A percentile compares a stretch with the other conserved stretches of the same genome.
Conservation (phyloP, 2,113 vertebrate genomes). For the Tupaia chinensis region DNA sequence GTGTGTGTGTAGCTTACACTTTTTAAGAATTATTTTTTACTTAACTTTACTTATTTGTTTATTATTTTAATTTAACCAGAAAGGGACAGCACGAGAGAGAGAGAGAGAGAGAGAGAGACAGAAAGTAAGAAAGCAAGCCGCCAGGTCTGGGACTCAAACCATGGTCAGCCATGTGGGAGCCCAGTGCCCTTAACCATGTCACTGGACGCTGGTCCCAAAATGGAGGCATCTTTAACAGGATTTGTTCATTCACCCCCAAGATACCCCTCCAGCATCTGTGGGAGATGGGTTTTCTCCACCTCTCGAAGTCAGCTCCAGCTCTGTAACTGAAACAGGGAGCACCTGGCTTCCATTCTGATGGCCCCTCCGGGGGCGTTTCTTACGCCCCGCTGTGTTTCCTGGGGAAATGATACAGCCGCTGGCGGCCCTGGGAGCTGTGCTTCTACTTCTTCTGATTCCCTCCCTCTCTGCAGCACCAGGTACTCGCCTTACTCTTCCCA, state of each 20-base stretch:
- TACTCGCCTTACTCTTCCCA: not conserved
- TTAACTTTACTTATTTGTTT: too few relatives aligned
- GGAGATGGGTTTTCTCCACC: not conserved
- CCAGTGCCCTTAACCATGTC: too few relatives aligned
- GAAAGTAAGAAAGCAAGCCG: too few relatives aligned
- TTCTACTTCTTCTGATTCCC: not conserved
- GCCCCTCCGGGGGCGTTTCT: rapidly evolving
- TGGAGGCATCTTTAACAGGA: not conserved
- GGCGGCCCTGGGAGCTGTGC: not conserved
- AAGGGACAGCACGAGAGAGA: too few relatives aligned
- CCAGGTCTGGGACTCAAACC: too few relatives aligned
- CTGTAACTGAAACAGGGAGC: not conserved
- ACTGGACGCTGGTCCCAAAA: not conserved
- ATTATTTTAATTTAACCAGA: too few relatives aligned
- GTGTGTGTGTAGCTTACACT: not conserved
- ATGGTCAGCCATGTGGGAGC: too few relatives aligned
- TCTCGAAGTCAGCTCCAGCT: not conserved
- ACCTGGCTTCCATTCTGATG: not conserved
- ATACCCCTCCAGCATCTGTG: not conserved
- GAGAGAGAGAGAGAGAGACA: too few relatives aligned
- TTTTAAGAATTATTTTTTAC: too few relatives aligned
- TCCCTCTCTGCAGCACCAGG: not conserved
- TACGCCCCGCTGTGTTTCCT: not conserved
- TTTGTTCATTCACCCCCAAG: not conserved
- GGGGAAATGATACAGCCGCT: too few relatives aligned